These are phyloP conservation scores for Athrips mouffetella DNA, from an alignment of 2,888 invertebrate species.

Conservation along the genomic window DNA sequence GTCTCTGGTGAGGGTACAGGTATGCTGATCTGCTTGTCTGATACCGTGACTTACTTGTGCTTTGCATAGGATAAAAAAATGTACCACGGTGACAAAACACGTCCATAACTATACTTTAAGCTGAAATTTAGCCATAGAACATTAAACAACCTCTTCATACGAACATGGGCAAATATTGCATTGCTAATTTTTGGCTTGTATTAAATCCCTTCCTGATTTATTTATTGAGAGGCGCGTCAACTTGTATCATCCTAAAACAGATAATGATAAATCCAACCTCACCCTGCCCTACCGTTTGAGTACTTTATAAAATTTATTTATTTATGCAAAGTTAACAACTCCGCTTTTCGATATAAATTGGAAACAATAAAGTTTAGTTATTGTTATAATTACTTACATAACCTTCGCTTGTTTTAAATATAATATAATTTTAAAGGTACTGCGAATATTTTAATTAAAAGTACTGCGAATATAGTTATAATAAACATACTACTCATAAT, in stretches of 20 bases:
- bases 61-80: neutral
- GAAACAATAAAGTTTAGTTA: neutral
- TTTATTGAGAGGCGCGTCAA: too few species aligned
- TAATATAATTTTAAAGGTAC: too few species aligned
- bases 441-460: neutral
- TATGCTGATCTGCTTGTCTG: neutral
- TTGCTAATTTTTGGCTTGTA: too few species aligned
- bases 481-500: too few species aligned
- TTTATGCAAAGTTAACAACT: neutral
- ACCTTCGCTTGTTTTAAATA: neutral
- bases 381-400: slow-evolving; percentile 7
- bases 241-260: too few species aligned
- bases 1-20: slow-evolving; percentile 3
- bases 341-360: neutral
- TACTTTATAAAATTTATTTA: neutral
- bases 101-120: too few species aligned
- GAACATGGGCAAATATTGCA: too few species aligned
- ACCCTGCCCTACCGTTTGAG: too few species aligned
- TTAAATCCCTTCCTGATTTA: too few species aligned
- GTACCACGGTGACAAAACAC: neutral
- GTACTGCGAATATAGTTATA: neutral
- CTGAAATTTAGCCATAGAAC: too few species aligned
- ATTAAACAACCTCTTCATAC: too few species aligned
- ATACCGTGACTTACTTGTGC: slow-evolving; percentile 1
- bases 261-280: too few species aligned